Base-by-base conservation (phyloP, 2,113 vertebrate species). In the Mirounga angustirostris region DNA sequence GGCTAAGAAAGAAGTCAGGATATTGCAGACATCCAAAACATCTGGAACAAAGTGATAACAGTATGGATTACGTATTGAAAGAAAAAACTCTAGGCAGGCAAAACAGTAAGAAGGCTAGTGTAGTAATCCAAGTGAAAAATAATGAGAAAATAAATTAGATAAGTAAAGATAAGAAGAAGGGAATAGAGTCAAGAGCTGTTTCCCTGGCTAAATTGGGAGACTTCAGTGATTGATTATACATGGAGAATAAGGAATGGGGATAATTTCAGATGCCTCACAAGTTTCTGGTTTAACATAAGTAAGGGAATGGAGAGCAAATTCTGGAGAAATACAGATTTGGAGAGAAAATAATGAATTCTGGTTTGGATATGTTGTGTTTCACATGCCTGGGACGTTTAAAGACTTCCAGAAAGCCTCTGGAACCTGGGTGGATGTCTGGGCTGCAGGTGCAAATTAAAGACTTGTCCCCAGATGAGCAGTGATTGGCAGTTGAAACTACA, bases 261-360 rank as follows among this genome's bases (percentile, higher is more conserved):
- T 50, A 12, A 16, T 79, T 81, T 93, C 28, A 52, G 30, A 61
- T 95, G 46, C 11, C 40, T 87, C 87, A 28, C 88, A 92, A 67
- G 24, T 59, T 22, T 93, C 46, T 65, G 36, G 12, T 63, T 95
- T 73, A 33, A 78, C 7, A 9, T 90, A 50, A 82, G 16, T 33
- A 85, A 50, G 40, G 33, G 79, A 0, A 63, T 30, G 22, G 26
- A 80, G 15, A 90, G 18, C n/a, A 74, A 73, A 90, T 79, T 76
- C 56, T 56, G 12, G 10, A 94, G 24, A 92, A 61, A 78, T 74
- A 30, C 3, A 52, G 0, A 78, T 61, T 67, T 91, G 65, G 40
- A 94, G 46, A n/a, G 10, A n/a, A 88, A 92, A 81, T 21, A 58
- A 50, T 78, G 50, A 46, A 90, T 89, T 97, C 46, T 90, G 7